These are phyloP conservation scores for Carassius auratus DNA, from an alignment of 2,113 vertebrate species.

Conservation along the genomic window DNA sequence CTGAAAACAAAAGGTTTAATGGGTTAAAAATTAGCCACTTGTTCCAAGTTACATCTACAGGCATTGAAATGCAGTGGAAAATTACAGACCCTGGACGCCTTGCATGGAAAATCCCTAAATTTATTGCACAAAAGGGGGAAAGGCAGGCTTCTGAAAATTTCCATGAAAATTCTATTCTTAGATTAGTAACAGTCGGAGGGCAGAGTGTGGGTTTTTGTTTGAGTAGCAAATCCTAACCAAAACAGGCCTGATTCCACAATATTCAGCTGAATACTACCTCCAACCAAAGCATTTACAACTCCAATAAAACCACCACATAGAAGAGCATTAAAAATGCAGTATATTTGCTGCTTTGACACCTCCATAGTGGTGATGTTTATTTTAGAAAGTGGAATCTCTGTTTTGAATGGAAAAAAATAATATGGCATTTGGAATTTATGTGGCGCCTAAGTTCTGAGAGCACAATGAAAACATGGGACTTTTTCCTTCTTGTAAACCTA, in stretches of 20 bases:
- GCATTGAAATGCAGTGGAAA: slow-evolving; percentile 7
- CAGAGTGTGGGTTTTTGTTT: slow-evolving; percentile 5
- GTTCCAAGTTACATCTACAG: not conserved
- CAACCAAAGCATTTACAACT: not conserved
- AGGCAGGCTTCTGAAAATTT: slow-evolving; percentile 39
- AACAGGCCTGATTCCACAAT: not conserved
- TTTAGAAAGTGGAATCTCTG: not conserved
- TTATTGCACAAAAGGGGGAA: slow-evolving; percentile 29
- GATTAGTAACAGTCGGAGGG: slow-evolving; percentile 24
- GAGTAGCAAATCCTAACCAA: slow-evolving; percentile 3
- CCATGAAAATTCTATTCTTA: slow-evolving; percentile 46
- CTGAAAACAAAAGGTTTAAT: slow-evolving; percentile 36
- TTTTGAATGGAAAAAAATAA: not conserved
- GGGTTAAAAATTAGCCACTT: slow-evolving; percentile 44
- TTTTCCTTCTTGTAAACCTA: not conserved
- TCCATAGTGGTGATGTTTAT: not conserved
- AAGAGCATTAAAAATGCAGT: not conserved
- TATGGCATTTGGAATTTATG: not conserved
- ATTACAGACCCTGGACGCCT: slow-evolving; percentile 42
- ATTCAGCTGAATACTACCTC: not conserved
- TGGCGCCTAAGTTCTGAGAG: not conserved
- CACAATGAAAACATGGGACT: not conserved
- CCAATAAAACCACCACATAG: not conserved
- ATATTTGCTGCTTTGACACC: not conserved
- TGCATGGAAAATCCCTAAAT: slow-evolving; percentile 42